Evolutionary conservation across 2,797 vertebrate species (phyloP), one percentile per base, ranked within the genome.

Genomic region (Rallus crepitans): DNA sequence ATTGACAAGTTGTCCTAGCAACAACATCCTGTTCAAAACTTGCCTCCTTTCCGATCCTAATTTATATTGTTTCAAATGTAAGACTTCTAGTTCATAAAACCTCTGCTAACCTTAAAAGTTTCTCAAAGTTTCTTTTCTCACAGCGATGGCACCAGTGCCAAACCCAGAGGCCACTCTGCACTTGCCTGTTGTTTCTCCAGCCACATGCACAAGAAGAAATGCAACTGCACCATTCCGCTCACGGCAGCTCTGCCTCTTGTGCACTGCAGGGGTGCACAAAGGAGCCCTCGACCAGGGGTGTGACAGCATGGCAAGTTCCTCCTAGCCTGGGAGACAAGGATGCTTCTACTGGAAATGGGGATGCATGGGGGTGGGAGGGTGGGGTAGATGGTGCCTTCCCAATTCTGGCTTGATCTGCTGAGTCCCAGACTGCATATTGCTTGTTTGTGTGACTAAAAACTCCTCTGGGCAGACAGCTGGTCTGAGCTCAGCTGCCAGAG

Each of bases 211-310:
- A 39, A 52, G 24, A 23, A 27, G 25, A 52, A 52, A 27, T 16
- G 25, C 25, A 27, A 25, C 7, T 52, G 25, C 8, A 16, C 42
- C 48, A 18, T 81, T 52, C 56, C 56, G n/a, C 52, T 61, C 11
- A 11, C 3, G 5, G 39, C 1, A 1, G 17, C 47, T 69, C 40
- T 33, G 35, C 13, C 25, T 61, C 37, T 65, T 1, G 1, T 7
- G 31, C 12, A 14, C 35, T 31, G 40, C 7, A 57, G 16, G 4
- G 6, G 11, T n/a, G 39, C 19, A 56, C 18, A 31, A 47, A 30
- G 5, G 15, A 60, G 7, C 15, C 6, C 10, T 11, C 2, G 2
- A 52, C 15, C 17, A 47, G 9, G 31, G 19, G 21, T 12, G 5
- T 28, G 8, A 5, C 53, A 50, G 23, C 15, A 25, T 4, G 11